A percentile compares a stretch with the other conserved stretches of the same genome.
These are phyloP conservation scores for Habroteleia sp. DNA, from an alignment of 2,888 invertebrate genomes.

Conservation along the genomic window DNA sequence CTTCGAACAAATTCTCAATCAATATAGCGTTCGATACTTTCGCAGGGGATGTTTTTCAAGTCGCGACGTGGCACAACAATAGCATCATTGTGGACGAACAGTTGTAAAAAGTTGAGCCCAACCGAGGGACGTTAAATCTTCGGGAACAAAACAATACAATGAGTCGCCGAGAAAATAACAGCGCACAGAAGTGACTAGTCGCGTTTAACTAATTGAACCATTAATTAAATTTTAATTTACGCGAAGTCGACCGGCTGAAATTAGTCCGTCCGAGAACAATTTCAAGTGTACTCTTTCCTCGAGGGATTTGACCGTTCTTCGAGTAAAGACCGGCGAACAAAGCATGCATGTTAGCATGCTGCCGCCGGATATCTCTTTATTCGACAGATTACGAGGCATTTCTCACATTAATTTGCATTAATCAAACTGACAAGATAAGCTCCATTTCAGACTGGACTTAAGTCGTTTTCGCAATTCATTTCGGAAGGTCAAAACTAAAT, in stretches of 20 bases:
- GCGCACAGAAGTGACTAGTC: not conserved
- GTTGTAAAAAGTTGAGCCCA: constrained; percentile 16
- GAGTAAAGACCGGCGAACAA: constrained; percentile 8
- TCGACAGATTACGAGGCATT: constrained; percentile 27
- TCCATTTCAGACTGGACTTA: constrained; percentile 32
- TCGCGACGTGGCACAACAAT: constrained; percentile 9
- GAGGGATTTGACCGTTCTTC: constrained; percentile 8
- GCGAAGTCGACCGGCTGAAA: constrained; percentile 3
- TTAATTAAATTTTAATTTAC: constrained; percentile 39
- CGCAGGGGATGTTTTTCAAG: constrained; percentile 2
- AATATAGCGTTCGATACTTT: constrained; percentile 10
- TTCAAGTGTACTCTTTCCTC: constrained; percentile 16
- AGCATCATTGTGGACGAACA: constrained; percentile 7
- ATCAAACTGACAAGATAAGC: constrained; percentile 55
- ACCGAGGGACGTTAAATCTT: constrained; percentile 11
- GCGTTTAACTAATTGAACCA: constrained; percentile 35
- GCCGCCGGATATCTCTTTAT: constrained; percentile 40
- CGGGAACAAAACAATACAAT: constrained; percentile 15
- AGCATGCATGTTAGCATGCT: constrained; percentile 24
- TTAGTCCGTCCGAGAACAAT: constrained; percentile 18
- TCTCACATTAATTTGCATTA: constrained; percentile 61
- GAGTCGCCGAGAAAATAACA: constrained; percentile 6
- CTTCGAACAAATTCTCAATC: constrained; percentile 8
- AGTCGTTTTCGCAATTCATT: constrained; percentile 37
- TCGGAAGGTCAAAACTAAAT: constrained; percentile 39